These are phyloP conservation scores for Orestias chungarensis DNA, from an alignment of 2,797 vertebrate genomes.

Conservation along the genomic window DNA sequence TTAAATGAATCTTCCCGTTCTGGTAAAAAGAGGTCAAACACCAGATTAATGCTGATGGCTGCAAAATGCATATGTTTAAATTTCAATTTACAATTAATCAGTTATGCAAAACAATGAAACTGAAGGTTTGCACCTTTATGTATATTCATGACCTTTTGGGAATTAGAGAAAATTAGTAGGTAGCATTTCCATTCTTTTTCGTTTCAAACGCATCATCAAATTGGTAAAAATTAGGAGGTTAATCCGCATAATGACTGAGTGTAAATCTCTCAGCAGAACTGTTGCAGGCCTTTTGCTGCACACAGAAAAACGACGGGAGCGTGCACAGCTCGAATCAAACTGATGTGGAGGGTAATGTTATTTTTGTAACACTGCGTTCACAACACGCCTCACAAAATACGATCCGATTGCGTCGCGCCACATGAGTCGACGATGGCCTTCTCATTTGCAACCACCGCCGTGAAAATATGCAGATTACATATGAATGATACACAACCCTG, in stretches of 20 bases:
- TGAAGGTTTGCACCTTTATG: too few species aligned
- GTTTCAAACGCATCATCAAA: background rate
- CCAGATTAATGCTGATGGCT: background rate
- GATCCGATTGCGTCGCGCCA: slow-evolving; percentile 41
- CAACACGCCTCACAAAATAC: slow-evolving; percentile 42
- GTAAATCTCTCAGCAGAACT: background rate
- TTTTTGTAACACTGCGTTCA: slow-evolving; percentile 28
- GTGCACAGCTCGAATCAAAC: background rate
- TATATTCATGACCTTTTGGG: background rate
- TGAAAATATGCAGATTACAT: slow-evolving; percentile 53
- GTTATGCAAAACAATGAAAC: background rate
- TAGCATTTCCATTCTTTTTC: too few species aligned
- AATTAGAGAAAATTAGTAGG: too few species aligned
- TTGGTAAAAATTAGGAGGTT: background rate
- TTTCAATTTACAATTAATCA: background rate
- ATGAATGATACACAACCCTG: slow-evolving; percentile 41
- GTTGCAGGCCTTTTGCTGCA: background rate
- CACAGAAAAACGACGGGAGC: background rate
- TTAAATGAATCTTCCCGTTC: too few species aligned
- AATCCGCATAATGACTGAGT: background rate
- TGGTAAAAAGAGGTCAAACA: background rate
- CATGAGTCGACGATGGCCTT: slow-evolving; percentile 33
- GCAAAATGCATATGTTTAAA: background rate
- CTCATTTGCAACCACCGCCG: slow-evolving; percentile 36
- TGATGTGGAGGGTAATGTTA: background rate